These are phyloP conservation scores for Netelia inedita DNA, from an alignment of 2,888 invertebrate species.

Conservation along the genomic window DNA sequence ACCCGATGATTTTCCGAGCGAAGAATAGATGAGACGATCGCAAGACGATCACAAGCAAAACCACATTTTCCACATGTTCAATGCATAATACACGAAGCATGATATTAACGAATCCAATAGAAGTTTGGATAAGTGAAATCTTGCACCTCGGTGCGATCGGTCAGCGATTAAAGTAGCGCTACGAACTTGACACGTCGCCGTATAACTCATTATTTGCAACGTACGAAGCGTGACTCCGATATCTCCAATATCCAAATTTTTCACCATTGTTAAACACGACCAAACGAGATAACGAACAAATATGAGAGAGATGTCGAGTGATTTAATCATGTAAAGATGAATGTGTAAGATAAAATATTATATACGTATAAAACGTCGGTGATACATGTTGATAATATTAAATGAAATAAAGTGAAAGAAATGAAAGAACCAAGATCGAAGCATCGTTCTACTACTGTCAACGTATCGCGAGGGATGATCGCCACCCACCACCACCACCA, in stretches of 20 bases:
- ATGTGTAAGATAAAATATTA: constrained; percentile 35
- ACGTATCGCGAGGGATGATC: too few species aligned
- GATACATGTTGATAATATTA: constrained; percentile 20
- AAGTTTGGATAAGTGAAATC: too few species aligned
- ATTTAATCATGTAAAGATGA: constrained; percentile 42
- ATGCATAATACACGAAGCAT: too few species aligned
- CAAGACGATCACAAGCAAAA: too few species aligned
- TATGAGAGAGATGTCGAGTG: constrained; percentile 12
- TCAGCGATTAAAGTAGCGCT: too few species aligned
- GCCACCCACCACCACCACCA: too few species aligned
- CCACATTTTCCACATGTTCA: too few species aligned
- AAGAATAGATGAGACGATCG: too few species aligned
- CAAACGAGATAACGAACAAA: constrained; percentile 4
- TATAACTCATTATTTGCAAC: neutral
- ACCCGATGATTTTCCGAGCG: too few species aligned
- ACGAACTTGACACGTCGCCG: too few species aligned
- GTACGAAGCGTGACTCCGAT: constrained; percentile 5
- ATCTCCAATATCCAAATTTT: constrained; percentile 21
- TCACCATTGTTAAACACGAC: constrained; percentile 30
- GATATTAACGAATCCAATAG: too few species aligned
- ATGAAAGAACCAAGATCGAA: constrained; percentile 18
- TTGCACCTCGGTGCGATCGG: too few species aligned
- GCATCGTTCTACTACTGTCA: constrained; percentile 47
- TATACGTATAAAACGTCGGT: constrained; percentile 27
- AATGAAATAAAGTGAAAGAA: neutral